phyloP scores from a whole-genome alignment of 2,797 vertebrate species.

The Naso thynnoides region DNA sequence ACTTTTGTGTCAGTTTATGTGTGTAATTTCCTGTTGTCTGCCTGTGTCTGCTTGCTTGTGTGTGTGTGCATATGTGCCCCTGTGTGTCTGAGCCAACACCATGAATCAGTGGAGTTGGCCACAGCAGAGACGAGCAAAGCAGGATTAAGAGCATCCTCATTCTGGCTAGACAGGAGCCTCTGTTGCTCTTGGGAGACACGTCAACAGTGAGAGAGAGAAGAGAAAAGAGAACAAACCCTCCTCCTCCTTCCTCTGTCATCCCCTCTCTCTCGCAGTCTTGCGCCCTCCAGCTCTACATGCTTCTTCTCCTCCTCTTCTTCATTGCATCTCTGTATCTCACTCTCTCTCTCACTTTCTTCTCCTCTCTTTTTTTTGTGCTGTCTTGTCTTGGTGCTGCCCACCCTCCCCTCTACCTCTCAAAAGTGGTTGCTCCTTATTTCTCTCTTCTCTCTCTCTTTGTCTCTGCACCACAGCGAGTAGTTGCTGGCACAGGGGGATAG shows the following conservation, averaged over 20 bases:
- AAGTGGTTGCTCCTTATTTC: conserved; percentile 50
- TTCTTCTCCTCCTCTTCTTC: conserved; percentile 35
- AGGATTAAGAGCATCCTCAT: conserved; percentile 78
- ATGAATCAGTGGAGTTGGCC: conserved; percentile 65
- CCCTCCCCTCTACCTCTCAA: conserved; percentile 28
- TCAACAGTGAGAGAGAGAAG: conserved; percentile 50
- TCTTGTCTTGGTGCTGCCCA: conserved; percentile 50
- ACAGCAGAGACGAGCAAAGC: conserved; percentile 62
- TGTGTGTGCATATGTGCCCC: conserved; percentile 11
- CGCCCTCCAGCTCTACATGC: conserved; percentile 47
- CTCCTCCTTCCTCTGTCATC: conserved; percentile 55
- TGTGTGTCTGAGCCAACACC: conserved; percentile 48
- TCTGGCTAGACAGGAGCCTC: conserved; percentile 65
- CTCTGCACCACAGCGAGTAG: conserved; percentile 33
- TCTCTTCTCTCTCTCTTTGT: conserved; percentile 38
- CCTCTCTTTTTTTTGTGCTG: conserved; percentile 29
- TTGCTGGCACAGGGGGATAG: conserved; percentile 59
- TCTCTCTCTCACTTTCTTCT: conserved; percentile 38
- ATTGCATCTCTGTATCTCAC: conserved; percentile 31
- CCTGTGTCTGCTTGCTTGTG: neutral
- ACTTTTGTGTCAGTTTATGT: conserved; percentile 1
- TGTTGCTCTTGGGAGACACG: conserved; percentile 65
- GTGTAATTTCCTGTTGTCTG: conserved; percentile 7
- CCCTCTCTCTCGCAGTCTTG: conserved; percentile 39
- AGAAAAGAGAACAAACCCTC: conserved; percentile 62